phyloP scores from a whole-genome alignment of 1,140 invertebrate species.

The Orussus abietinus region DNA sequence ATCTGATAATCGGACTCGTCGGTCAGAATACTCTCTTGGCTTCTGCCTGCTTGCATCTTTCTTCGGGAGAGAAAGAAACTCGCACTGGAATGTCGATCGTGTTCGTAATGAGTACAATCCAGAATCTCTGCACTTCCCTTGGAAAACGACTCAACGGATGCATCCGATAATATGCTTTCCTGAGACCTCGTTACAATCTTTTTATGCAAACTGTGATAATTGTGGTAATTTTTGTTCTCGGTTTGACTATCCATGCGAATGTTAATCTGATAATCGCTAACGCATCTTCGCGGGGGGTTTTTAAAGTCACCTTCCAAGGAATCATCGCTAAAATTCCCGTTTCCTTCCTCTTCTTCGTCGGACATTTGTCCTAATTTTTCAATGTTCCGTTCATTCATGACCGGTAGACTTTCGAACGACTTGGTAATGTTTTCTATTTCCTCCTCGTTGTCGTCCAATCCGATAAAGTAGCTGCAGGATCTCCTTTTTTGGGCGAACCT shows the following conservation, averaged over 20 bases:
- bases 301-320: constrained; percentile 68
- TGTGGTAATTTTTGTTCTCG: constrained; percentile 27
- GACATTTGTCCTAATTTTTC: constrained; percentile 22
- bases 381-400: constrained; percentile 40
- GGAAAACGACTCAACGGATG: constrained; percentile 46
- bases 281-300: constrained; percentile 59
- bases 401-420: constrained; percentile 44
- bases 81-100: constrained; percentile 54
- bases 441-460: constrained; percentile 41
- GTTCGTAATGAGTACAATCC: constrained; percentile 58
- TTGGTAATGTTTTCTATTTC: constrained; percentile 41
- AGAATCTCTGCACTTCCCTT: constrained; percentile 50
- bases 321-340: constrained; percentile 72
- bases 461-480: constrained; percentile 50
- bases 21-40: constrained; percentile 73
- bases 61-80: constrained; percentile 54
- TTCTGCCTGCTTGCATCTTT: constrained; percentile 62
- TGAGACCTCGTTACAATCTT: constrained; percentile 57
- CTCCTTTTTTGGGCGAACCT: constrained; percentile 44
- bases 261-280: constrained; percentile 76
- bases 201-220: constrained; percentile 29
- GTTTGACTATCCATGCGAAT: constrained; percentile 31
- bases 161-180: constrained; percentile 72
- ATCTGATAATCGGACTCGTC: constrained; percentile 67
- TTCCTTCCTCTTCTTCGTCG: constrained; percentile 37